phyloP scores from a whole-genome alignment of 2,113 vertebrate species.

The Lepisosteus oculatus region DNA sequence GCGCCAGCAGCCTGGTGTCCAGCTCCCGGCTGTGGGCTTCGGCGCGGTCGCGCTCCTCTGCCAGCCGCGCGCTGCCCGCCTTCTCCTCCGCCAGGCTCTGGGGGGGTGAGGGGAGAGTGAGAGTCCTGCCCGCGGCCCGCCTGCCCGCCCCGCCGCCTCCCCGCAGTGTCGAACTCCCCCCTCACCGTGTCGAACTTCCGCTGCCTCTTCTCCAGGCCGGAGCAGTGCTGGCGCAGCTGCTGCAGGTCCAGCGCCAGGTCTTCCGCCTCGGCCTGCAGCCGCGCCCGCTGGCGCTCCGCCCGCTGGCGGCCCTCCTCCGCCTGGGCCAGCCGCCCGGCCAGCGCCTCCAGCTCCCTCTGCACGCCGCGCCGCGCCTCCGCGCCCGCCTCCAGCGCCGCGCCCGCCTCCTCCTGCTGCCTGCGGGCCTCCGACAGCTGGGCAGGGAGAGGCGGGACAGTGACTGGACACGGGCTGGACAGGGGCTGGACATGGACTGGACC shows the following conservation, averaged over 20 bases:
- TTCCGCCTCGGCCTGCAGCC: slow-evolving; percentile 83
- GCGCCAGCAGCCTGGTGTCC: slow-evolving; percentile 74
- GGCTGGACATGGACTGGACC: neutral
- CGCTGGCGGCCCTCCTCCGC: slow-evolving; percentile 73
- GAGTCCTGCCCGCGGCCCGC: neutral
- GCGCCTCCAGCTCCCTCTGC: slow-evolving; percentile 72
- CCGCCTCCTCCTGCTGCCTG: slow-evolving; percentile 79
- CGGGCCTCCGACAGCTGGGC: slow-evolving; percentile 74
- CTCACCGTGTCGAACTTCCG: slow-evolving; percentile 90
- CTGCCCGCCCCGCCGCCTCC: neutral
- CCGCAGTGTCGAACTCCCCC: neutral
- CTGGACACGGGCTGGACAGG: neutral
- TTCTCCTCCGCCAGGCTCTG: slow-evolving; percentile 88
- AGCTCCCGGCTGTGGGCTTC: slow-evolving; percentile 85
- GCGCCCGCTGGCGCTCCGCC: slow-evolving; percentile 74
- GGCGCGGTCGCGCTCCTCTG: slow-evolving; percentile 77
- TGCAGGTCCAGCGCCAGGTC: slow-evolving; percentile 79
- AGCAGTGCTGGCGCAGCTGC: slow-evolving; percentile 80
- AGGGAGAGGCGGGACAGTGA: neutral
- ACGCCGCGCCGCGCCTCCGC: slow-evolving; percentile 78
- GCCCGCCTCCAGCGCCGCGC: slow-evolving; percentile 62
- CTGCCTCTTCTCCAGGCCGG: slow-evolving; percentile 81
- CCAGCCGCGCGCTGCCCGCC: slow-evolving; percentile 69
- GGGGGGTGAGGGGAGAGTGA: neutral
- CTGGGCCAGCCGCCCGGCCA: slow-evolving; percentile 63